Conservation (phyloP, 2,113 vertebrate species). For the Telmatochromis bifrenatus region DNA sequence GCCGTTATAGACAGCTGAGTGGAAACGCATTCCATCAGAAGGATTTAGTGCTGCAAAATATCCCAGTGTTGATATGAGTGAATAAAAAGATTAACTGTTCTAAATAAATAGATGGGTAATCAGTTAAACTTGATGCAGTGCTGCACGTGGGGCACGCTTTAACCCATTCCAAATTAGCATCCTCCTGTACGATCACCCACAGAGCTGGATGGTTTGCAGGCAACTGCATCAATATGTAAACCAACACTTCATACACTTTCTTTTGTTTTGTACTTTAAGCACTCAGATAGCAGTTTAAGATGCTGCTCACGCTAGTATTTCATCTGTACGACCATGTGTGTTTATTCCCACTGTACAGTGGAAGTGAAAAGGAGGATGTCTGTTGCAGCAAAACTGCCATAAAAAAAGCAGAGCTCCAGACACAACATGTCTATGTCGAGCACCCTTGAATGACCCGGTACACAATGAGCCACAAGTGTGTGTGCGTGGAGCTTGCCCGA, state of each 20-base stretch:
- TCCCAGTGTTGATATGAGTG: not conserved
- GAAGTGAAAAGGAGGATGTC: not conserved
- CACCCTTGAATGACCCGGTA: not conserved
- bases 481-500: not conserved
- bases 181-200: not conserved
- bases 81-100: not conserved
- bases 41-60: not conserved
- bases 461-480: not conserved
- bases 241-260: not conserved
- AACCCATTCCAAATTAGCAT: not conserved
- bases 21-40: not conserved
- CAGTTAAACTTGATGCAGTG: not conserved
- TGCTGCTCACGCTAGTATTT: not conserved
- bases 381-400: not conserved
- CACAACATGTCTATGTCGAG: slow-evolving; percentile 1
- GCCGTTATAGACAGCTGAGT: not conserved
- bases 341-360: not conserved
- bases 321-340: not conserved
- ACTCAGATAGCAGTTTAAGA: not conserved
- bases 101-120: not conserved
- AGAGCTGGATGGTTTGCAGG: not conserved
- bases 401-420: slow-evolving; percentile 2
- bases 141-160: not conserved
- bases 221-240: not conserved
- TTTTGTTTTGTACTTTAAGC: not conserved